These are phyloP conservation scores for Aphidius ervi DNA, from an alignment of 1,140 invertebrate species.

Conservation along the genomic window DNA sequence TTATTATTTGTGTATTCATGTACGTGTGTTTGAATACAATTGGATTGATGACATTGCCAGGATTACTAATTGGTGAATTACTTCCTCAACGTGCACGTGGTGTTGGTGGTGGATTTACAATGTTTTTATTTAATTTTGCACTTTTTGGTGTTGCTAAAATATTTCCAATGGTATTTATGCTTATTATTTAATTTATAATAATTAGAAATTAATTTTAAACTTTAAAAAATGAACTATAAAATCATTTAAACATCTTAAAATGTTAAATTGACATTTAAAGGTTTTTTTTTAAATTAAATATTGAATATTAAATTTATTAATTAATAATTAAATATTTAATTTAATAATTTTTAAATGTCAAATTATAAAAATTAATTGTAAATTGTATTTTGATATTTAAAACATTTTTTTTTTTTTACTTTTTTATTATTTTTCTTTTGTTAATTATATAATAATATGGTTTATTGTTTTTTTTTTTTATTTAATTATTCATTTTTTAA, in stretches of 20 bases:
- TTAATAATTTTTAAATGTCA: no score
- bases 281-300: no score
- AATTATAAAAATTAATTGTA: no score
- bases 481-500: conserved; percentile 9
- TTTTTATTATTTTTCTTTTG: neutral
- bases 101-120: conserved; percentile 64
- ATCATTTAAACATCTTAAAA: no score
- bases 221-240: no score
- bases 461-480: conserved; percentile 10
- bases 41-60: conserved; percentile 67
- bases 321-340: no score
- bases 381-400: no score
- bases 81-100: conserved; percentile 64
- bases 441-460: neutral
- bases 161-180: conserved; percentile 55
- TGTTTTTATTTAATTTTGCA: conserved; percentile 63
- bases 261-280: no score
- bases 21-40: conserved; percentile 69
- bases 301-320: no score
- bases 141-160: conserved; percentile 71
- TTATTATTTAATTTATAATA: no score
- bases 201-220: no score
- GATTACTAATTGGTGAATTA: conserved; percentile 68
- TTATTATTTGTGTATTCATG: conserved; percentile 55
- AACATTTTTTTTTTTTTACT: neutral